phyloP scores from a whole-genome alignment of 1,140 invertebrate species.

The Heliconius eleuchia region DNA sequence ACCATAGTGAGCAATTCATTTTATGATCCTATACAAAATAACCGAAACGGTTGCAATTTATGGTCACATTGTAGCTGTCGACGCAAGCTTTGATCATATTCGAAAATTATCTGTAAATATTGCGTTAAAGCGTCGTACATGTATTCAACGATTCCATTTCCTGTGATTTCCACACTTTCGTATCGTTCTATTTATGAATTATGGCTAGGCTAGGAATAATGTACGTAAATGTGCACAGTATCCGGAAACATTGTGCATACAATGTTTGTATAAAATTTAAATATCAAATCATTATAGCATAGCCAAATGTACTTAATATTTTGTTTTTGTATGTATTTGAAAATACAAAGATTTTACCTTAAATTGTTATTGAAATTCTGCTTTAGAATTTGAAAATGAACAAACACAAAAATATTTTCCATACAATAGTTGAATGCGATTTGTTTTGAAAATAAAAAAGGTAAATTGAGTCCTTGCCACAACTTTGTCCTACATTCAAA shows the following conservation, averaged over 20 bases:
- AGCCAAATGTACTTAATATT: too few species aligned
- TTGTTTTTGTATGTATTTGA: too few species aligned
- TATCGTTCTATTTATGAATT: conserved; percentile 12
- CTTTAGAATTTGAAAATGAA: not conserved
- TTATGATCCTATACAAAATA: conserved; percentile 11
- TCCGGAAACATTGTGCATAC: too few species aligned
- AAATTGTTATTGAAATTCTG: not conserved
- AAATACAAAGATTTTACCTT: not conserved
- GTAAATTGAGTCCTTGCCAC: not conserved
- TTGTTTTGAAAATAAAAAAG: not conserved
- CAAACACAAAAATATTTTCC: not conserved
- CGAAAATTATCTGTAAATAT: conserved; percentile 26
- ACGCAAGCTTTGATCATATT: conserved; percentile 4
- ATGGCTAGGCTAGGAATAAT: not conserved
- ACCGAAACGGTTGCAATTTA: conserved; percentile 29
- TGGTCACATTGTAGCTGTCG: conserved; percentile 12
- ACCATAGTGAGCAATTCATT: not conserved
- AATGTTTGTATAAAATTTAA: too few species aligned
- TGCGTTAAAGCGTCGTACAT: not conserved
- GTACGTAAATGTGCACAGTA: too few species aligned
- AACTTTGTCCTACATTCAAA: conserved; percentile 14
- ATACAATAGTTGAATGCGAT: not conserved
- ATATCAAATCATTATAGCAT: too few species aligned
- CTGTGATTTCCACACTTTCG: conserved; percentile 30
- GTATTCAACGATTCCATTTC: conserved; percentile 31